phyloP scores from a whole-genome alignment of 2,888 invertebrate genomes.

The Orchesellides sinensis region DNA sequence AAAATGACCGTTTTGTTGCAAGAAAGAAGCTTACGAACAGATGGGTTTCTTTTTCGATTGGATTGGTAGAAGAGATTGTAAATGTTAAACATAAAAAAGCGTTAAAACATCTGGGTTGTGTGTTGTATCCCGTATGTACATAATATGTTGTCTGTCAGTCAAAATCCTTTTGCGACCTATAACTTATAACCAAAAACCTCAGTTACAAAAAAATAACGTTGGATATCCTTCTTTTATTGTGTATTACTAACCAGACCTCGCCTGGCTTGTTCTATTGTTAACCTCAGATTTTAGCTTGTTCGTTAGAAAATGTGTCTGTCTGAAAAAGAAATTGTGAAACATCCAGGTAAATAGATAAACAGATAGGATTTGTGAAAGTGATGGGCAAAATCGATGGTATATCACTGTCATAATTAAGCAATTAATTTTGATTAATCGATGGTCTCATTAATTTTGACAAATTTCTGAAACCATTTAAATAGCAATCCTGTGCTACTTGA shows the following conservation, averaged over 20 bases:
- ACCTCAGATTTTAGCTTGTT: no score
- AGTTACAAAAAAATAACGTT: neutral
- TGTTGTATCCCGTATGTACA: neutral
- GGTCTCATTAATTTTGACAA: no score
- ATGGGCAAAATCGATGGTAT: no score
- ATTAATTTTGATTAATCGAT: no score
- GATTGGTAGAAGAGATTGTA: conserved; percentile 25
- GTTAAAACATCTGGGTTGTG: conserved; percentile 19
- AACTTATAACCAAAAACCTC: neutral
- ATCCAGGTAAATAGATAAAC: no score
- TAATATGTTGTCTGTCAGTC: no score
- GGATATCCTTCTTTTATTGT: neutral
- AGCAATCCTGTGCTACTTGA: no score
- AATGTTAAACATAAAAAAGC: conserved; percentile 27
- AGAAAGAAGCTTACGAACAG: neutral
- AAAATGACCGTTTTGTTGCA: conserved; percentile 14
- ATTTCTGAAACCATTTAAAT: no score
- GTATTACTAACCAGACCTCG: neutral
- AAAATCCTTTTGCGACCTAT: neutral
- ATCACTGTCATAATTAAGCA: no score
- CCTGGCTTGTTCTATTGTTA: neutral
- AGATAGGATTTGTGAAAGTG: no score
- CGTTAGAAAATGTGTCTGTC: no score
- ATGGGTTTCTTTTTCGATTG: neutral
- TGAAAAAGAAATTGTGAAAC: no score